These are phyloP conservation scores for Adelognathus sp. DNA, from an alignment of 2,888 invertebrate species.

Conservation along the genomic window DNA sequence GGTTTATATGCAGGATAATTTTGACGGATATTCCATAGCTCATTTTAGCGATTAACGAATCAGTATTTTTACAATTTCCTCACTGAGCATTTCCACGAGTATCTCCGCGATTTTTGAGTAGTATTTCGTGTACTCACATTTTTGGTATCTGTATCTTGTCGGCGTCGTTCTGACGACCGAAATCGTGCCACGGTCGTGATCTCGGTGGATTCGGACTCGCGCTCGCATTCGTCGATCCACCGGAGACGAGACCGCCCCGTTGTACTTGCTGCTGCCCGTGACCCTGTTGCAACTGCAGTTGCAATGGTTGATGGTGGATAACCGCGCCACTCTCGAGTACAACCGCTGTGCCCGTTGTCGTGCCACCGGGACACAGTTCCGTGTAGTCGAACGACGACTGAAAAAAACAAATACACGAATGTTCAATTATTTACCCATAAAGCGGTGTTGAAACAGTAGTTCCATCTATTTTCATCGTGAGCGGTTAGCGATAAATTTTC, in stretches of 20 bases:
- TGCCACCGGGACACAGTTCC: constrained; percentile 88
- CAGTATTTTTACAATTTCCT: too few species aligned
- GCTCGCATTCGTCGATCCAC: constrained; percentile 74
- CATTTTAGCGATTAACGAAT: too few species aligned
- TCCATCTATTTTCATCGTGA: neutral
- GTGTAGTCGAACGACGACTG: constrained; percentile 95
- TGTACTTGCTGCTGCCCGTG: constrained; percentile 84
- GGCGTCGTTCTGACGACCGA: constrained; percentile 95
- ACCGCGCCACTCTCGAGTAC: constrained; percentile 82
- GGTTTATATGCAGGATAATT: too few species aligned
- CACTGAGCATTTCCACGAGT: neutral
- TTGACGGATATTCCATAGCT: too few species aligned
- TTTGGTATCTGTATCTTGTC: constrained; percentile 99
- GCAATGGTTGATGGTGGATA: constrained; percentile 82
- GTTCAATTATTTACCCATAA: neutral
- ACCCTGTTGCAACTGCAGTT: constrained; percentile 82
- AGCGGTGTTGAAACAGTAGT: neutral
- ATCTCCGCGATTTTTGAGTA: neutral
- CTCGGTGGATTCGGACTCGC: constrained; percentile 82
- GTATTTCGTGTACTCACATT: constrained; percentile 88
- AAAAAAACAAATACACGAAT: constrained; percentile 64
- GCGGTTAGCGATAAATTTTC: neutral
- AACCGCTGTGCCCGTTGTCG: constrained; percentile 82
- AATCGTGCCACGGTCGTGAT: constrained; percentile 96
- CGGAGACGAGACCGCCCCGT: constrained; percentile 80